Percentiles rank a stretch among this genome's conserved stretches.
These are phyloP conservation scores for Syrphus vitripennis DNA, from an alignment of 2,888 invertebrate genomes.

Conservation along the genomic window DNA sequence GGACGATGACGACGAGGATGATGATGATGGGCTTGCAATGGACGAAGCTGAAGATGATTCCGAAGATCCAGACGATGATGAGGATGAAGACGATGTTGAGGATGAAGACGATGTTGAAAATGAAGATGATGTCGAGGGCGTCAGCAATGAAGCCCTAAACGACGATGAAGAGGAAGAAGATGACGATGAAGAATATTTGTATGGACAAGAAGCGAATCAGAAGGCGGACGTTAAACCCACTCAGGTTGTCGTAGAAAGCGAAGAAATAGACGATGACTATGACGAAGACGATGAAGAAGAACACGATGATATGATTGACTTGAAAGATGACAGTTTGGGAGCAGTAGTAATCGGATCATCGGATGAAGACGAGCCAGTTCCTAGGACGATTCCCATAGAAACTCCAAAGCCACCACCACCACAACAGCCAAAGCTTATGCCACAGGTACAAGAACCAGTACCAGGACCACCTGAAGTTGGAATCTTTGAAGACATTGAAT, in stretches of 20 bases:
- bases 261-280: slow-evolving; percentile 45
- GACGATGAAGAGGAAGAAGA: slow-evolving; percentile 32
- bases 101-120: slow-evolving; percentile 33
- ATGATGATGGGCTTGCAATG: not conserved
- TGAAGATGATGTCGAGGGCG: slow-evolving; percentile 33
- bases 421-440: not conserved
- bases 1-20: slow-evolving; percentile 52
- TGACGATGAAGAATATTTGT: not conserved
- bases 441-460: not conserved
- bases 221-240: not conserved
- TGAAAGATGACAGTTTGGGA: slow-evolving; percentile 49
- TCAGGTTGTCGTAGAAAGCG: not conserved
- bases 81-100: slow-evolving; percentile 36
- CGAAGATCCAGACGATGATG: slow-evolving; percentile 14
- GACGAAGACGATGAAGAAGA: slow-evolving; percentile 44
- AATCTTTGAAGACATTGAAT: slow-evolving; percentile 15
- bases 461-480: not conserved
- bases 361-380: slow-evolving; percentile 38
- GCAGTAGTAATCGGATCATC: slow-evolving; percentile 59
- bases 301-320: slow-evolving; percentile 25
- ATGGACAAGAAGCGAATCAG: not conserved
- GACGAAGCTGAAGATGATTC: slow-evolving; percentile 5
- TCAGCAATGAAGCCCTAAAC: slow-evolving; percentile 33
- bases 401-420: not conserved
- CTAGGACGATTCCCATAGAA: not conserved